These are phyloP conservation scores for Amphiprion percula DNA, from an alignment of 2,113 vertebrate species.

Conservation along the genomic window DNA sequence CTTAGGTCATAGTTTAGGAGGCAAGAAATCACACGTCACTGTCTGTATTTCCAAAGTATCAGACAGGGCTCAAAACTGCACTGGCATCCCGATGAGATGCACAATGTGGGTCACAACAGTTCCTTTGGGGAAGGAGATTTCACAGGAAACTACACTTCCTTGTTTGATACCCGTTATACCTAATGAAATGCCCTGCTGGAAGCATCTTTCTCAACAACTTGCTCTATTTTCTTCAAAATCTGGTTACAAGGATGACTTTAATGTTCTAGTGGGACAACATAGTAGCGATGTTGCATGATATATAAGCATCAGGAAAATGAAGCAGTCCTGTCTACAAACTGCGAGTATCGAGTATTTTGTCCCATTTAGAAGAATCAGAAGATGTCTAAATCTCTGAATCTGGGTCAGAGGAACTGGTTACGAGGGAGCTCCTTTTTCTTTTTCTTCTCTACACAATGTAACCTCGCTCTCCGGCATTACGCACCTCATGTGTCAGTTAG, in stretches of 20 bases:
- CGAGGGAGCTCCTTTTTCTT: constrained; percentile 5
- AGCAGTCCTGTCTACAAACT: constrained; percentile 22
- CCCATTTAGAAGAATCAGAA: constrained; percentile 37
- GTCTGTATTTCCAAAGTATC: constrained; percentile 2
- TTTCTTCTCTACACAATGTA: constrained; percentile 9
- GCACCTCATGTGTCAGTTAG: constrained; percentile 24
- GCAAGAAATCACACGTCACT: constrained; percentile 4
- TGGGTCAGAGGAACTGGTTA: constrained; percentile 52
- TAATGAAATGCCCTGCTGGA: not conserved
- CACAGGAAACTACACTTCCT: constrained; percentile 29
- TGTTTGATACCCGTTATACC: constrained; percentile 36
- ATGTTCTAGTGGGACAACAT: constrained; percentile 3
- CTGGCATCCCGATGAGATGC: constrained; percentile 4
- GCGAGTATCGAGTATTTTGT: constrained; percentile 36
- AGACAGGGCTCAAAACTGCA: constrained; percentile 26
- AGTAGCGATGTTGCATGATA: constrained; percentile 28
- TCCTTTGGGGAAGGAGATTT: constrained; percentile 37
- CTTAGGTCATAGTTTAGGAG: not conserved
- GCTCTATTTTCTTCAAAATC: constrained; percentile 26
- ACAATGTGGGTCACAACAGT: constrained; percentile 43
- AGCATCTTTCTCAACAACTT: constrained; percentile 18
- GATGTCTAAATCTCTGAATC: constrained; percentile 37
- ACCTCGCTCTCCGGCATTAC: constrained; percentile 1
- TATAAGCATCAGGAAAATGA: constrained; percentile 12
- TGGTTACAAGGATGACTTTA: constrained; percentile 13